Conservation (phyloP, 2,797 vertebrate genomes). For the Sebastes vulpes region DNA sequence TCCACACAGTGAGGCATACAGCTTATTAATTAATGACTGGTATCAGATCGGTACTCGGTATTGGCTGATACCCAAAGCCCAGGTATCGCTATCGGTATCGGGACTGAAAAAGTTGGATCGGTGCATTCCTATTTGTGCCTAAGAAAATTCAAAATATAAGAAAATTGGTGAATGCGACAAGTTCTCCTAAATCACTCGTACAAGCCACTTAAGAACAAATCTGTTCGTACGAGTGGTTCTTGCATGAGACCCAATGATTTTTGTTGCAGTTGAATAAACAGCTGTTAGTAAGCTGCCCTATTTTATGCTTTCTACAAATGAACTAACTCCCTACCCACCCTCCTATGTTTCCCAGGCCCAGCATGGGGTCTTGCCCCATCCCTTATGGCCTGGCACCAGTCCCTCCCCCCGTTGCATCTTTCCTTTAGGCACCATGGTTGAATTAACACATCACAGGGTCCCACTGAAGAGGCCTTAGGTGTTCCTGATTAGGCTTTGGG, state of each 20-base stretch:
- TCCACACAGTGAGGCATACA: no score
- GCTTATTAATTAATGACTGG: no score
- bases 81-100: no score
- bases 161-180: no score
- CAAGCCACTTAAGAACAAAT: no score
- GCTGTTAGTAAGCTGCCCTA: background rate
- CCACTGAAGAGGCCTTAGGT: constrained; percentile 37
- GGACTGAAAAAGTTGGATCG: no score
- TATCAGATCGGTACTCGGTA: no score
- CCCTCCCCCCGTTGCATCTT: constrained; percentile 3
- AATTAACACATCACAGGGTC: constrained; percentile 66
- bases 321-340: background rate
- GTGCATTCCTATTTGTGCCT: no score
- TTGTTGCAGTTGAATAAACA: background rate
- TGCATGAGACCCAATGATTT: background rate
- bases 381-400: constrained; percentile 17
- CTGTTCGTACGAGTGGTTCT: no score
- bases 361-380: constrained; percentile 23
- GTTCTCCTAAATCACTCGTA: no score
- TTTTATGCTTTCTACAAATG: constrained; percentile 22
- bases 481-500: constrained; percentile 23
- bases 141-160: no score
- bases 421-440: constrained; percentile 37
- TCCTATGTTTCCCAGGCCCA: constrained; percentile 30
- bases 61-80: no score